phyloP scores from a whole-genome alignment of 2,888 invertebrate genomes.

The Gandaritis pyraliata region DNA sequence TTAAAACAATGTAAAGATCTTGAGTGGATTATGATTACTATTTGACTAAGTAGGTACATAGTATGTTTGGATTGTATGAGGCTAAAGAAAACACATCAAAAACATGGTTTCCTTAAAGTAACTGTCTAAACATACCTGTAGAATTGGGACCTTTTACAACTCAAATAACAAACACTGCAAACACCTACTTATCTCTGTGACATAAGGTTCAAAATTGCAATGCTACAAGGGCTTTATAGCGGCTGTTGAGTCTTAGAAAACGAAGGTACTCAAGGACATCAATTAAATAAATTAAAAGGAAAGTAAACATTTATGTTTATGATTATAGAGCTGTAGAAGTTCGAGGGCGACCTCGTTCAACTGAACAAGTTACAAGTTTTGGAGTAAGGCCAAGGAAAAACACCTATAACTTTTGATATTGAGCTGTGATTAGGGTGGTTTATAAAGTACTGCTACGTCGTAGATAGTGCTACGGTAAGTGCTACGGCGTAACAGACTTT shows the following conservation, averaged over 20 bases:
- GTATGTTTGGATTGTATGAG: no score
- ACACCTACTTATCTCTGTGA: not conserved
- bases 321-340: not conserved
- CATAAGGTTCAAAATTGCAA: not conserved
- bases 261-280: not conserved
- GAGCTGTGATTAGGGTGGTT: no score
- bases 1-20: no score
- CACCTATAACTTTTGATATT: not conserved
- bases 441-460: no score
- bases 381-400: not conserved
- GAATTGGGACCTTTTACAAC: no score
- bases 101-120: no score
- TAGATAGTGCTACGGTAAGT: no score
- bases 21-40: no score
- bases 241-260: not conserved
- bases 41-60: no score
- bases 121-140: no score
- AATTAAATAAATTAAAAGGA: not conserved
- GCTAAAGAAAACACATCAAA: no score
- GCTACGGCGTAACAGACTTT: no score
- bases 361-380: not conserved
- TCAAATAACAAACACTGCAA: not conserved
- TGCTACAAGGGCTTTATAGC: not conserved
- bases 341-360: not conserved
- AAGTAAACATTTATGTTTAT: conserved; percentile 1